A percentile compares a stretch with the other conserved stretches of the same genome.
Evolutionary conservation across 2,113 vertebrate genomes (phyloP).

Genomic region (Pangasianodon hypophthalmus): DNA sequence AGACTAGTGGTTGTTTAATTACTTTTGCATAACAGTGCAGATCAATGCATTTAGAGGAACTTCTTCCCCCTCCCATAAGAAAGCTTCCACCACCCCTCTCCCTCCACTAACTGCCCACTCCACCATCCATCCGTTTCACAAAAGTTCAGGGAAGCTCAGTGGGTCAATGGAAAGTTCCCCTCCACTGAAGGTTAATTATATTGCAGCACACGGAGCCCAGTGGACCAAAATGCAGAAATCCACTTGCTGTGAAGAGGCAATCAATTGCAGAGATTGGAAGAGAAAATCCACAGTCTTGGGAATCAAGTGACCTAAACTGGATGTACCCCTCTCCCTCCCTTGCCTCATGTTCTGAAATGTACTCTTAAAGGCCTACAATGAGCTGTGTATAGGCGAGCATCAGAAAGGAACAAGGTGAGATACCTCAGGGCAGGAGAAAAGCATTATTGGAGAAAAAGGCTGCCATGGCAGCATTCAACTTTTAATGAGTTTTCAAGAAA

Average conservation of each 20-base stretch:
- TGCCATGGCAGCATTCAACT: conserved; percentile 44
- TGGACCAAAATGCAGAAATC: conserved; percentile 65
- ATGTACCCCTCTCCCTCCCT: neutral
- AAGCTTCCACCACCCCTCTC: conserved; percentile 39
- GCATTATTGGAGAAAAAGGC: conserved; percentile 37
- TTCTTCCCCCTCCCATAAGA: neutral
- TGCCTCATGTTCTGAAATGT: conserved; percentile 36
- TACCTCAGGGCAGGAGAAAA: conserved; percentile 32
- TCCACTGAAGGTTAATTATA: conserved; percentile 69
- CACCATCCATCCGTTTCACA: conserved; percentile 38
- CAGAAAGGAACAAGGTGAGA: conserved; percentile 41
- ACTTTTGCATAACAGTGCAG: conserved; percentile 71
- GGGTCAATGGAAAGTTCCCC: conserved; percentile 65
- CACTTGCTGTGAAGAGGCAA: conserved; percentile 62
- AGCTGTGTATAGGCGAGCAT: conserved; percentile 28
- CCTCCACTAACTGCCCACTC: conserved; percentile 16
- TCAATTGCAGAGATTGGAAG: conserved; percentile 64
- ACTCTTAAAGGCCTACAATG: conserved; percentile 44
- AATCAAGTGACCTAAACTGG: conserved; percentile 50
- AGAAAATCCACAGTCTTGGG: conserved; percentile 52
- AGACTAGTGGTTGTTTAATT: conserved; percentile 74
- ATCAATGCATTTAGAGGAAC: conserved; percentile 64
- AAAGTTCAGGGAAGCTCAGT: conserved; percentile 58
- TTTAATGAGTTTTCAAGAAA: conserved; percentile 44
- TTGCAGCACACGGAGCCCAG: conserved; percentile 36